These are phyloP conservation scores for Trachymyrmex septentrionalis DNA, from an alignment of 1,140 invertebrate species.

Conservation along the genomic window DNA sequence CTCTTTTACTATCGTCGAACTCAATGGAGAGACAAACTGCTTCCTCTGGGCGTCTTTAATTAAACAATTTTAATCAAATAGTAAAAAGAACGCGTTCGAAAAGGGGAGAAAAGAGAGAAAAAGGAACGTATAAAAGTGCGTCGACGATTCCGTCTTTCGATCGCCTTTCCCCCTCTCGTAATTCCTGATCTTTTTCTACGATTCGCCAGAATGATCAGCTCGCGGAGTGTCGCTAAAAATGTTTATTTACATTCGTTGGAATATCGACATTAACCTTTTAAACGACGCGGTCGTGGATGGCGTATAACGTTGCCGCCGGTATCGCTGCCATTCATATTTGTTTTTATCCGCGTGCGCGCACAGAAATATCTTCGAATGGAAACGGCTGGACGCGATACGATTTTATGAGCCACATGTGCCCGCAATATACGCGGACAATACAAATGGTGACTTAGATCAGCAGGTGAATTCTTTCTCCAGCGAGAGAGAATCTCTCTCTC, in stretches of 20 bases:
- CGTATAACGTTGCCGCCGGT: conserved; percentile 31
- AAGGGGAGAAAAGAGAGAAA: too few species aligned
- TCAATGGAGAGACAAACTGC: neutral
- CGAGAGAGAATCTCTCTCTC: neutral
- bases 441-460: conserved; percentile 55
- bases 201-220: neutral
- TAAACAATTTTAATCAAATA: conserved; percentile 6
- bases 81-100: neutral
- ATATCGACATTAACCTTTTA: conserved; percentile 65
- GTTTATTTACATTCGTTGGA: conserved; percentile 50
- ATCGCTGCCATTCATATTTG: conserved; percentile 60
- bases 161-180: neutral
- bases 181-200: neutral
- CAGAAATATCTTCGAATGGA: conserved; percentile 58
- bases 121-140: neutral
- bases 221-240: conserved; percentile 36
- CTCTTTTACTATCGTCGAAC: conserved; percentile 6
- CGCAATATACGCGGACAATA: conserved; percentile 53
- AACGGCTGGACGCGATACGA: conserved; percentile 52
- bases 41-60: neutral
- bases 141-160: neutral
- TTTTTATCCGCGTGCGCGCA: conserved; percentile 57
- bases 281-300: conserved; percentile 42
- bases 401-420: conserved; percentile 60
- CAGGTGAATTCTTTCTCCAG: conserved; percentile 35